phyloP scores from a whole-genome alignment of 2,113 vertebrate species.

The Sisor rabdophorus region DNA sequence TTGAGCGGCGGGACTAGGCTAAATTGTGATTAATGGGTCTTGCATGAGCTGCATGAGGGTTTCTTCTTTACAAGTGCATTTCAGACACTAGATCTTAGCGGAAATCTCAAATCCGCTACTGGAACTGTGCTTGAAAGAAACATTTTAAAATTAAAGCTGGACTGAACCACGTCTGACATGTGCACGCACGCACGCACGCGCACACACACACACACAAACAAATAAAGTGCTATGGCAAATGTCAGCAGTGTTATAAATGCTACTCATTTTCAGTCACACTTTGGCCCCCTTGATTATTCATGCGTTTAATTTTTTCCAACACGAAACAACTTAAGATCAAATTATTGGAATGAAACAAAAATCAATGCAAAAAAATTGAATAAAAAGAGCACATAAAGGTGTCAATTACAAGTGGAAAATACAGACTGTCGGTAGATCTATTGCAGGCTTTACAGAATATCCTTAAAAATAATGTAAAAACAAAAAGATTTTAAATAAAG shows the following conservation, averaged over 20 bases:
- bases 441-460: not conserved
- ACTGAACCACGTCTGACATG: not conserved
- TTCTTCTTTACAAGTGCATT: not conserved
- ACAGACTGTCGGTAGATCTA: not conserved
- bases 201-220: not conserved
- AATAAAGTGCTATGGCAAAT: not conserved
- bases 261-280: constrained; percentile 25
- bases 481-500: not conserved
- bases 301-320: not conserved
- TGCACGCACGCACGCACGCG: not conserved
- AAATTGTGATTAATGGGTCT: constrained; percentile 50
- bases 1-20: constrained; percentile 18
- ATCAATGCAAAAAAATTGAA: not conserved
- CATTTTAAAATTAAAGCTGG: not conserved
- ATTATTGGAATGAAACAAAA: not conserved
- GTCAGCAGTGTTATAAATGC: constrained; percentile 24
- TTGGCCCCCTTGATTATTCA: constrained; percentile 22
- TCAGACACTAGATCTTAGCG: not conserved
- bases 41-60: not conserved
- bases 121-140: not conserved
- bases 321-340: not conserved
- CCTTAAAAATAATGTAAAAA: not conserved
- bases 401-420: not conserved
- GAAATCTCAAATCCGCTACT: not conserved
- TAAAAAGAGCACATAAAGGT: not conserved